Evolutionary conservation across 2,113 vertebrate species (phyloP).

Genomic region (Anolis sagrei): DNA sequence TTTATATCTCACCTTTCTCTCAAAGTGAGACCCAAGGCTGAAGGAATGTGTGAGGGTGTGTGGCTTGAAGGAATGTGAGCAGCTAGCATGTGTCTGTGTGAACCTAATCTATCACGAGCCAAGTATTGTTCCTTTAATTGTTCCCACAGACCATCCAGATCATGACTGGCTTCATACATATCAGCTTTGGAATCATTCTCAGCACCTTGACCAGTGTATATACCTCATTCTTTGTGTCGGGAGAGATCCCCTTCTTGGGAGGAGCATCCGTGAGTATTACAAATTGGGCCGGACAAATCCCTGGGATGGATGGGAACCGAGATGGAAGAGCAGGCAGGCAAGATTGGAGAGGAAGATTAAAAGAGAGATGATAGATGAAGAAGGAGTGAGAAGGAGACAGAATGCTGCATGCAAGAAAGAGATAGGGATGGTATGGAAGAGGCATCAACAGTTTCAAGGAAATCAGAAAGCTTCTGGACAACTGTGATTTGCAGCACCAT

Average conservation of each 20-base stretch:
- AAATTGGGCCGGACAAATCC: neutral
- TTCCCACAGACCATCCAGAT: conserved; percentile 42
- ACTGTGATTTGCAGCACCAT: neutral
- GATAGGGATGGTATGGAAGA: neutral
- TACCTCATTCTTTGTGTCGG: conserved; percentile 40
- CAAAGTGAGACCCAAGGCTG: no score
- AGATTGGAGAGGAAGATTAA: neutral
- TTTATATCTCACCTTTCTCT: no score
- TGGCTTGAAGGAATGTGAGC: no score
- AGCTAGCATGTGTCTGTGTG: neutral
- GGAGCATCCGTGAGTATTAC: conserved; percentile 42
- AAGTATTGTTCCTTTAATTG: conserved; percentile 25
- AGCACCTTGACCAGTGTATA: conserved; percentile 42
- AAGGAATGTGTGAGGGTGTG: neutral
- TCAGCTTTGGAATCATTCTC: conserved; percentile 47
- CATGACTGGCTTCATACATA: conserved; percentile 45
- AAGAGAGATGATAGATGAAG: neutral
- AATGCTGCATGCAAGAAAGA: neutral
- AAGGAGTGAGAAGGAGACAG: neutral
- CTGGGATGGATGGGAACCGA: neutral
- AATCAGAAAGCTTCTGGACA: neutral
- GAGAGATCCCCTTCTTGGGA: conserved; percentile 46
- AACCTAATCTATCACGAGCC: neutral
- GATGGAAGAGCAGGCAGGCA: neutral
- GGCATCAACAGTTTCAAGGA: neutral